Base-by-base conservation (phyloP, 2,797 vertebrate genomes). In the Premnoplex brunnescens region DNA sequence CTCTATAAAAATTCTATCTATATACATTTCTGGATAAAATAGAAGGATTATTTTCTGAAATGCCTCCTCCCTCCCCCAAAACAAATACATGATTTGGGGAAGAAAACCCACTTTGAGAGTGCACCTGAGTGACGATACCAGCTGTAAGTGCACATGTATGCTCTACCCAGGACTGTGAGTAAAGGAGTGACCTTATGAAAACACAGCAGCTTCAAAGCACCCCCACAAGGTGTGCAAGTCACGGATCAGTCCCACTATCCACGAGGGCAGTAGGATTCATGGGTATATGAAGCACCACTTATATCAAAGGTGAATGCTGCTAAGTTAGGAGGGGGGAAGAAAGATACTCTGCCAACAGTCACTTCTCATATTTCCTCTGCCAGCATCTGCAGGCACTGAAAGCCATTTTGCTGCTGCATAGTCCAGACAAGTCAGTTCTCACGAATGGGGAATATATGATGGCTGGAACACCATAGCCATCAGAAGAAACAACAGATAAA, bases 71-170 rank as follows among this genome's bases (percentile, higher is more conserved):
- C 3, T 20, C 12, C 17, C 26, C 16, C 16, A 11, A 20, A 11
- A 39, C 7, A 85, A 68, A 62, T 22, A 24, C 13, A 15, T 6
- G 9, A 62, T 69, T 41, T 56, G 36, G 46, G 74, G 55, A 87
- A 87, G 37, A 92, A 91, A 82, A 85, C 15, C 5, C 2, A 7
- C 58, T 83, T 66, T 71, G 21, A 82, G 56, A 34, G 17, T 3
- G 7, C 15, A 55, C 23, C 34, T 74, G 60, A 59, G 36, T 56
- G 75, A 36, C 48, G 49, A 11, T 11, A 56, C 27, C 72, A 68
- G 30, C 13, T 19, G 6, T 3, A 62, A 3, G 14, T 18, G 41
- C 7, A 24, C 0, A 0, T 8, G 14, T 18, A 48, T 9, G 44
- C 20, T 77, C 8, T 9, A 62, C 10, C 2, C 37, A 74, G 41